phyloP scores from a whole-genome alignment of 2,888 invertebrate species.

The Thera britannica region DNA sequence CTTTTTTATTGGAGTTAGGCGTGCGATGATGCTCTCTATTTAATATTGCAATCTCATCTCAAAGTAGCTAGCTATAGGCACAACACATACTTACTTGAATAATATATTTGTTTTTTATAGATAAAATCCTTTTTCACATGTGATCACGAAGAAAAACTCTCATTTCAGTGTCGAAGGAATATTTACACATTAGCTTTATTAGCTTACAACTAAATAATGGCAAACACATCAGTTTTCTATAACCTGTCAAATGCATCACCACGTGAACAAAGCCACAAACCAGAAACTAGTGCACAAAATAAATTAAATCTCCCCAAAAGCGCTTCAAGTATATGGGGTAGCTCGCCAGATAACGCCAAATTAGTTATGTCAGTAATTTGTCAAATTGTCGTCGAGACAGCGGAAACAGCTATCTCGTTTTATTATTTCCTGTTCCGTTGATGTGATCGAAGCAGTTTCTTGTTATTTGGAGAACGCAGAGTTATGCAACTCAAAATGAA shows the following conservation, averaged over 20 bases:
- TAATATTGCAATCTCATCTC: conserved; percentile 2
- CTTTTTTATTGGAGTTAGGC: not conserved
- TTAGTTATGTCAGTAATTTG: conserved; percentile 43
- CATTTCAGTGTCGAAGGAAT: no score
- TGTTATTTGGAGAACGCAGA: not conserved
- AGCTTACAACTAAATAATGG: no score
- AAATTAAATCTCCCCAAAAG: conserved; percentile 15
- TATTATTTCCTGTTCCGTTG: not conserved
- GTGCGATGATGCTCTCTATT: not conserved
- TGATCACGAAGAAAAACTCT: no score
- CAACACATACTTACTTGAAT: not conserved
- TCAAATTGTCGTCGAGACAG: conserved; percentile 45
- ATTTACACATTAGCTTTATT: no score
- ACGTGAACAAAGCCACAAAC: not conserved
- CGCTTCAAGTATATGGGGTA: conserved; percentile 9
- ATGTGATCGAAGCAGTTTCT: not conserved
- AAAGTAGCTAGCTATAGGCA: not conserved
- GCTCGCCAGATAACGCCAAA: conserved; percentile 40
- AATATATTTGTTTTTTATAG: not conserved
- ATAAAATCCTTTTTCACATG: no score
- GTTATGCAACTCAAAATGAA: not conserved
- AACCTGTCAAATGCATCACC: not conserved
- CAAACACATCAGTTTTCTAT: no score
- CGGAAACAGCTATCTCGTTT: conserved; percentile 31
- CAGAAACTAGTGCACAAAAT: not conserved